Conservation (phyloP, 2,113 vertebrate genomes). For the Ailuropoda melanoleuca region DNA sequence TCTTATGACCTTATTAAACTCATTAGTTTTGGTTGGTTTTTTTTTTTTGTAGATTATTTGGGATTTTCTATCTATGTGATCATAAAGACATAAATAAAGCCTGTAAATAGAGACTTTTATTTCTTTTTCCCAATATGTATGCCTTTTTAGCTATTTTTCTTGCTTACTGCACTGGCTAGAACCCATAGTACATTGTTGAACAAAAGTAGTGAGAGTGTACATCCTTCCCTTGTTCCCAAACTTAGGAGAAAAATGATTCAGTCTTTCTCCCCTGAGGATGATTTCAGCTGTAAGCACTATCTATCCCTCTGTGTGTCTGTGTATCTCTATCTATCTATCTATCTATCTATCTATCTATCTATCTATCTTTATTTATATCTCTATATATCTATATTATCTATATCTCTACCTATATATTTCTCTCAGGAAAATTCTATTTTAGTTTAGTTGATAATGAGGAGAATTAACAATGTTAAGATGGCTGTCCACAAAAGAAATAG, state of each 20-base stretch:
- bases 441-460: neutral
- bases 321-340: neutral
- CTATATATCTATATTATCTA: neutral
- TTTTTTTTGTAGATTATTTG: neutral
- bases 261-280: neutral
- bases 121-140: neutral
- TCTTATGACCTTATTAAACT: neutral
- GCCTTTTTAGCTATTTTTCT: neutral
- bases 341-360: neutral
- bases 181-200: neutral
- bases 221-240: neutral
- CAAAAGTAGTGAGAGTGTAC: neutral
- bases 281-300: neutral
- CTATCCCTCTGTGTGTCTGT: neutral
- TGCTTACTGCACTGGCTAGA: neutral
- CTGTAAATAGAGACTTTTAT: neutral
- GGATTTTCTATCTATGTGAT: neutral
- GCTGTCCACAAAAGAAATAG: neutral
- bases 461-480: neutral
- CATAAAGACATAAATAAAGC: neutral
- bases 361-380: neutral
- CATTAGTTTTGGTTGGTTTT: neutral
- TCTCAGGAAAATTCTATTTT: neutral
- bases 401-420: neutral
- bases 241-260: neutral